Percentiles rank a stretch among this genome's conserved stretches.
Evolutionary conservation across 2,113 vertebrate species (phyloP).

Genomic region (Semicossyphus pulcher): DNA sequence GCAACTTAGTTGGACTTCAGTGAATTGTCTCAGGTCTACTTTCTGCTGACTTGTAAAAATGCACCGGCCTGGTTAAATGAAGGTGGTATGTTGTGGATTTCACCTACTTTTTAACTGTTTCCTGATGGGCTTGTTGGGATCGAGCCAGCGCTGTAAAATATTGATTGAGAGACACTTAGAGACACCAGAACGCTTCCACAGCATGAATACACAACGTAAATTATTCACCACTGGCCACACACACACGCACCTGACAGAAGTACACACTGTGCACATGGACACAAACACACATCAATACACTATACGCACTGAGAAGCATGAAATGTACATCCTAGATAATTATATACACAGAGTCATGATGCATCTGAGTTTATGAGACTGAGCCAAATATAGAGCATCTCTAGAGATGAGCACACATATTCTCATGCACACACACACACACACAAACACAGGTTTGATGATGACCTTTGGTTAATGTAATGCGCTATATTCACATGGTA

Average conservation of each 20-base stretch:
- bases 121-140: conserved; percentile 98
- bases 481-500: background rate
- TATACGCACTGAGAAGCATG: background rate
- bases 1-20: background rate
- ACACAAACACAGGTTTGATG: background rate
- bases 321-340: background rate
- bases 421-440: background rate
- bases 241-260: conserved; percentile 37
- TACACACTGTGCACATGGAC: background rate
- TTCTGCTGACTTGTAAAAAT: conserved; percentile 18
- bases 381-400: background rate
- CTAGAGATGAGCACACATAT: background rate
- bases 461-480: background rate
- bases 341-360: conserved; percentile 4
- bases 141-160: conserved; percentile 95
- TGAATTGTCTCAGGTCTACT: background rate
- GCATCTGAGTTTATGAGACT: background rate
- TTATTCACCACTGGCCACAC: conserved; percentile 60
- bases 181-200: conserved; percentile 57
- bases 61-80: conserved; percentile 44
- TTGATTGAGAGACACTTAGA: conserved; percentile 77
- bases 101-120: conserved; percentile 99
- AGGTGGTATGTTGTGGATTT: conserved; percentile 52
- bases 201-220: conserved; percentile 59
- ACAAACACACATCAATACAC: background rate